These are phyloP conservation scores for Stomatorhinus ivindoensis DNA, from an alignment of 2,113 vertebrate species.

Conservation along the genomic window DNA sequence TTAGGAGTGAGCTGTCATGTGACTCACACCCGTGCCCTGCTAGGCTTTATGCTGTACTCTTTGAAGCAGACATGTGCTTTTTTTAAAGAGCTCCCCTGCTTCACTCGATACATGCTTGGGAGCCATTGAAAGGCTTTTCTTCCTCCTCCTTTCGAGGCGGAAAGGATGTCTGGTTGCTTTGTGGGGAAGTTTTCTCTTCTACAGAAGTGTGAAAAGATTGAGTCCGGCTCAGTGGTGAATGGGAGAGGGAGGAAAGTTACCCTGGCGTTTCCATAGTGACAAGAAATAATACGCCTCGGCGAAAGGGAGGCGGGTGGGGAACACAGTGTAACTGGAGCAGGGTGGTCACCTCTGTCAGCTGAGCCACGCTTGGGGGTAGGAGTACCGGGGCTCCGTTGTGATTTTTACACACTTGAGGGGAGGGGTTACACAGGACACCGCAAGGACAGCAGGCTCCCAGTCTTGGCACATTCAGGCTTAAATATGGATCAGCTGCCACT, in stretches of 20 bases:
- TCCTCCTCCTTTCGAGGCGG: neutral
- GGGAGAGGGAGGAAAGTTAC: conserved; percentile 49
- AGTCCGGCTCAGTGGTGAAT: conserved; percentile 45
- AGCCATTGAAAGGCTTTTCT: neutral
- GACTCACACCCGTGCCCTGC: neutral
- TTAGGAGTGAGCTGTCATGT: neutral
- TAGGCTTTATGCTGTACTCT: neutral
- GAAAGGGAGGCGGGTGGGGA: neutral
- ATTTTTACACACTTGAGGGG: neutral
- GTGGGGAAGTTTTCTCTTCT: neutral
- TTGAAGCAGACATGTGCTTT: neutral
- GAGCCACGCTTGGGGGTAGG: neutral
- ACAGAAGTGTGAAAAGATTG: conserved; percentile 36
- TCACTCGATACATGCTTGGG: neutral
- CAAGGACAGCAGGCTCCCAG: neutral
- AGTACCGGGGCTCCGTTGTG: neutral
- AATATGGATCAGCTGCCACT: neutral
- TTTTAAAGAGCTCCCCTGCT: neutral
- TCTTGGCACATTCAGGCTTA: neutral
- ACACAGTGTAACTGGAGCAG: neutral
- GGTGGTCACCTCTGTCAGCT: neutral
- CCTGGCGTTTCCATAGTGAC: conserved; percentile 53
- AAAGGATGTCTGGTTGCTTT: neutral
- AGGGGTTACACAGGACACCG: neutral
- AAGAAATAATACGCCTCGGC: conserved; percentile 44